phyloP scores from a whole-genome alignment of 2,888 invertebrate species.

The Tenthredo livida region DNA sequence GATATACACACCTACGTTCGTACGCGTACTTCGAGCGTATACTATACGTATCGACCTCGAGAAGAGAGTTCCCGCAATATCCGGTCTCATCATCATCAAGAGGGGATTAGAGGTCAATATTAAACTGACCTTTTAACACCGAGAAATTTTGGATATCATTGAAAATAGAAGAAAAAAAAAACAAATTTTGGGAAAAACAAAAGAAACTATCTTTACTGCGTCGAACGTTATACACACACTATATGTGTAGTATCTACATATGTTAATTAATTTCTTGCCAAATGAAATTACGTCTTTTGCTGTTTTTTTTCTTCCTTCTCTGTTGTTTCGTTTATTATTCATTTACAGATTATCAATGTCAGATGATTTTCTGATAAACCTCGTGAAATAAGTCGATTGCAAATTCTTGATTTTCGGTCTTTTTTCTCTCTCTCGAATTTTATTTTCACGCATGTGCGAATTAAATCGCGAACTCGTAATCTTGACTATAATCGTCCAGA shows the following conservation, averaged over 20 bases:
- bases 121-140: not conserved
- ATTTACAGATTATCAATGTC: no score
- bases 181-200: not conserved
- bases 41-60: not conserved
- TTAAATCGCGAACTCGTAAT: not conserved
- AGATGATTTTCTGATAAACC: no score
- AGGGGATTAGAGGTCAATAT: not conserved
- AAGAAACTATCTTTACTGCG: not conserved
- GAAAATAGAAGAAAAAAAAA: not conserved
- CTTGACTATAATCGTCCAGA: not conserved
- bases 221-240: no score
- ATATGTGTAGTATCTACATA: no score
- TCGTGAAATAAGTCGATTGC: no score
- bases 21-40: not conserved
- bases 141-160: not conserved
- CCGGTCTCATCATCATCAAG: not conserved
- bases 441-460: not conserved
- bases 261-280: no score
- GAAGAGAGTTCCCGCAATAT: slow-evolving; percentile 5
- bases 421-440: not conserved
- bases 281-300: no score
- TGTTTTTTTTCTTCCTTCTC: no score
- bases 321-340: no score
- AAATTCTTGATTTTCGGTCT: no score
- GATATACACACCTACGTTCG: not conserved